Percentiles rank a stretch among this genome's conserved stretches.
These are phyloP conservation scores for Enoplosus armatus DNA, from an alignment of 2,797 vertebrate species.

Conservation along the genomic window DNA sequence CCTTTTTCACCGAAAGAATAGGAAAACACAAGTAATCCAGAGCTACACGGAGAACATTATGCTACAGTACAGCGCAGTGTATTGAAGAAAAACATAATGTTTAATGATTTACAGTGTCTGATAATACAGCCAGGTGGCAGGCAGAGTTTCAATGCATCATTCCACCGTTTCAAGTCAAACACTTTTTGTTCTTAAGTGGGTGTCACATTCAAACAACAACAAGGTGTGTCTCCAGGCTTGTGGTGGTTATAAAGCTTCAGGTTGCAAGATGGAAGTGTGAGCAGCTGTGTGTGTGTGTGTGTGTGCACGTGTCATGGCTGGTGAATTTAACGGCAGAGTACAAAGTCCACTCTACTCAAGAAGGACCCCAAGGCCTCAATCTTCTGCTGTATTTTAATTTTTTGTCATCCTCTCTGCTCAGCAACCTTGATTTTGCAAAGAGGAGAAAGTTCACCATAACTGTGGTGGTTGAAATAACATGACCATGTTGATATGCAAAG, in stretches of 20 bases:
- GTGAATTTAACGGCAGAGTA: conserved; percentile 65
- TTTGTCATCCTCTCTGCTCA: conserved; percentile 10
- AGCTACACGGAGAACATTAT: background rate
- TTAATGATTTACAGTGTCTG: conserved; percentile 78
- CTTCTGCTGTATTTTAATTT: conserved; percentile 5
- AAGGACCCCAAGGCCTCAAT: conserved; percentile 20
- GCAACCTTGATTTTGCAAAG: conserved; percentile 61
- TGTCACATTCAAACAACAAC: conserved; percentile 64
- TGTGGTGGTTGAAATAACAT: conserved; percentile 43
- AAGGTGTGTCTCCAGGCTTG: conserved; percentile 64
- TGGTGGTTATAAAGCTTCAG: conserved; percentile 37
- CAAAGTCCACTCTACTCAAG: conserved; percentile 74
- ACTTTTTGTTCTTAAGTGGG: conserved; percentile 64
- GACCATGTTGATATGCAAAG: conserved; percentile 77
- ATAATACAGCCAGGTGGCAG: conserved; percentile 78
- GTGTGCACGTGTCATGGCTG: conserved; percentile 25
- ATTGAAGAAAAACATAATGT: conserved; percentile 29
- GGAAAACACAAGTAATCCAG: background rate
- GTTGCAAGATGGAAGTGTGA: conserved; percentile 52
- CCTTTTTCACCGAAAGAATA: background rate
- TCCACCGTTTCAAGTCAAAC: conserved; percentile 69
- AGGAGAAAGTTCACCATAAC: conserved; percentile 68
- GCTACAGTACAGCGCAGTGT: background rate
- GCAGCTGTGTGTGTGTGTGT: conserved; percentile 46
- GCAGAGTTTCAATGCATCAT: conserved; percentile 50